Base-by-base conservation (phyloP, 2,888 invertebrate genomes). In the Polydrusus pterygomalis region DNA sequence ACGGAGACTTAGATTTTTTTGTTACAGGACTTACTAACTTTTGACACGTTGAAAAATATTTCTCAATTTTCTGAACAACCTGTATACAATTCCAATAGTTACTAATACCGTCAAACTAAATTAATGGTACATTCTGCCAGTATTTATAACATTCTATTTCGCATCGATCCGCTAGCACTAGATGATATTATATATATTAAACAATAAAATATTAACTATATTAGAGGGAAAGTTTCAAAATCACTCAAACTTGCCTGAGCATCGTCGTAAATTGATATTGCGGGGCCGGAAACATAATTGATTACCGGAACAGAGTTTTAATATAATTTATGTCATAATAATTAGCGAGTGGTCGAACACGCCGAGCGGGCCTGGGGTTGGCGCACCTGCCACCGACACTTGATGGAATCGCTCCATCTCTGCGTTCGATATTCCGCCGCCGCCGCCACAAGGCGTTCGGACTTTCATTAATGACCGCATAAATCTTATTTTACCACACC, bases 281-380 rank as follows among this genome's bases (percentile, higher is more conserved):
- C 79, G 77, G 77, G 78, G 73, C 70, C 65, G 77, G 78, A 70
- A 79, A 82, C 81, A 82, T 86, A 86, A 86, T 86, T 85, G 86
- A 86, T 86, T 83, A 84, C 83, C 69, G 76, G 78, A 81, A 80
- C 82, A 78, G 82, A 84, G 85, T 86, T 86, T 85, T 86, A 85
- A 85, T 85, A 83, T 84, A 86, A 86, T 86, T 86, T 85, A 85
- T 84, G 85, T 86, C 84, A 83, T 85, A 85, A 85, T 85, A 85
- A 86, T 86, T 84, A 85, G 84, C 81, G 83, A 83, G 83, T 83
- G 83, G 84, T 80, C 83, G 83, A 84, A 83, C 83, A 83, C 75
- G 82, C 78, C 79, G 80, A 82, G 80, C 80, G 78, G 77, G 77
- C 77, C 49, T 71, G 40, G 67, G 74, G 67, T 75, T 74, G 76